Base-by-base conservation (phyloP, 1,140 invertebrate genomes). In the Nasonia vitripennis region DNA sequence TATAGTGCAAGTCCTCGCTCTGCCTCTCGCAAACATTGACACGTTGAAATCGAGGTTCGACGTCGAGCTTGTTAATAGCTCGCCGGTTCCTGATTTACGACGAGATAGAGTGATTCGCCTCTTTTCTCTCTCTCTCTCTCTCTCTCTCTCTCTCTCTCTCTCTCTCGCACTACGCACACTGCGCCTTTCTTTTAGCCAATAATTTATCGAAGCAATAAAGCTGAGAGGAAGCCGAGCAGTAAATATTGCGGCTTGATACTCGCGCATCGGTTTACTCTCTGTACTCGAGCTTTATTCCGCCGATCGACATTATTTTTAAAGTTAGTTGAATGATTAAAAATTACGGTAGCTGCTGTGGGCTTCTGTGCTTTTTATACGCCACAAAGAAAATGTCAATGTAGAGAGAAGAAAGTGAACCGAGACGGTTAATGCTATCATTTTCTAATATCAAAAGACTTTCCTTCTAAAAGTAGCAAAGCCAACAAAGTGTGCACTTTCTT, bases 151-250 rank as follows among this genome's bases (percentile, higher is more conserved):
- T 0, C 2, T 17, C 1, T 67, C 62, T 77, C 11, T 68, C 23
- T 68, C 23, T 0, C 67, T 34, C 73, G 31, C 34, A 17, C 10
- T 34, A 9, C 6, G 41, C 7, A 62, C 5, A 37, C 34, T 37
- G 34, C 17, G 17, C 2, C 55, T 62, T 17, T 62, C 55, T 62
- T 62, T 62, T 62, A 62, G 20, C 20, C 55, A 62, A 62, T 79
- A 79, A 79, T 79, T 84, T 84, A 84, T 74, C 77, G 27, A 5
- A 23, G 62, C 41, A 78, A 83, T 83, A 83, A 78, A 78, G 82
- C 68, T 17, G 51, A 23, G 55, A 31, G 82, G 82, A 83, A 78
- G 62, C 62, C 12, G 55, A 77, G 74, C 51, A 78, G 81, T 83
- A 83, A 83, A 83, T 83, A 83, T 83, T 73, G 71, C 70, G 31